These are phyloP conservation scores for Carlito syrichta DNA, from an alignment of 2,113 vertebrate species.

Conservation along the genomic window DNA sequence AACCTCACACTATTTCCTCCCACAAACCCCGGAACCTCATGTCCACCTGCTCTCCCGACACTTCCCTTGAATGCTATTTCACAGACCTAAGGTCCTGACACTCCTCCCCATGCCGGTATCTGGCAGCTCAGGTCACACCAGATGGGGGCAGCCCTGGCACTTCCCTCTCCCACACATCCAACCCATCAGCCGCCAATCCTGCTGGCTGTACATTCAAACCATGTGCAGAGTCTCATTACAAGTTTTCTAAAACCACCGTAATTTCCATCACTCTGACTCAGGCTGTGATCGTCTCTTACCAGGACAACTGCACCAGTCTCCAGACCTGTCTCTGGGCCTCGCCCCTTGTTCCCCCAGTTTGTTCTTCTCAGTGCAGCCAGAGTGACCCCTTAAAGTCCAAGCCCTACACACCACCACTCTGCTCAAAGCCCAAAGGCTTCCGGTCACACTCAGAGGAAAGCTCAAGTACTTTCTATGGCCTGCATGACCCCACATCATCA, in stretches of 20 bases:
- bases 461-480: background rate
- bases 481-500: fast-evolving
- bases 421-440: background rate
- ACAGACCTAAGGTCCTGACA: background rate
- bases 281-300: too few relatives aligned
- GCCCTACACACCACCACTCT: background rate
- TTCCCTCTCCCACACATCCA: background rate
- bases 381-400: background rate
- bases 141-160: background rate
- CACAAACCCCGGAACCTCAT: background rate
- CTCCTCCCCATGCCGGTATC: too few relatives aligned
- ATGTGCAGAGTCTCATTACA: background rate
- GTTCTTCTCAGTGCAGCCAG: background rate
- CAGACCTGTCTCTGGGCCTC: background rate
- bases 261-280: background rate
- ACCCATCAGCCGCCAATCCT: too few relatives aligned
- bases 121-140: background rate
- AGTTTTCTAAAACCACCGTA: background rate
- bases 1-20: background rate
- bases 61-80: background rate
- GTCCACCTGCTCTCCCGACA: background rate
- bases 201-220: background rate
- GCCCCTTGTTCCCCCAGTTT: background rate
- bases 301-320: background rate
- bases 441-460: background rate